These are phyloP conservation scores for Dicroscelio sp. DNA, from an alignment of 2,888 invertebrate genomes.

Conservation along the genomic window DNA sequence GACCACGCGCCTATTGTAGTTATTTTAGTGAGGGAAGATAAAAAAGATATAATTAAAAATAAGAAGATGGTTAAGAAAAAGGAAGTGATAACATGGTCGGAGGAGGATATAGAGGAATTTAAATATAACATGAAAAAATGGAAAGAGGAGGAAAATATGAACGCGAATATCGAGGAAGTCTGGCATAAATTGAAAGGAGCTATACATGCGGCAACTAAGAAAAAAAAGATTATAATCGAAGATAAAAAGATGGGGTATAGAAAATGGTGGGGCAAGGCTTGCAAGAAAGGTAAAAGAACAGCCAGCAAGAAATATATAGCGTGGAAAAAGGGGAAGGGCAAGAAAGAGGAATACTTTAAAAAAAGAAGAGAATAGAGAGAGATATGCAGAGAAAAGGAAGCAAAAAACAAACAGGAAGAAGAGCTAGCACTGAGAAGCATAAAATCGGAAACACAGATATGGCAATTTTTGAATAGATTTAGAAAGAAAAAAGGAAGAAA, in stretches of 20 bases:
- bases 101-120: neutral
- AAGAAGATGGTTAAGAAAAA: neutral
- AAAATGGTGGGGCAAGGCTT: neutral
- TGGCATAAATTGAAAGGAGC: neutral
- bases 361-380: neutral
- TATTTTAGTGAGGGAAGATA: neutral
- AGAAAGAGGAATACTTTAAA: neutral
- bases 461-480: neutral
- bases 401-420: too few species aligned
- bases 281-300: neutral
- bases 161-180: neutral
- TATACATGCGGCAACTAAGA: too few species aligned
- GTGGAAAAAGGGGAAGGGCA: neutral
- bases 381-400: neutral
- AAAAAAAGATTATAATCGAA: too few species aligned
- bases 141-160: neutral
- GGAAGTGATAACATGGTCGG: too few species aligned
- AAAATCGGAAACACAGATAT: neutral
- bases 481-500: too few species aligned
- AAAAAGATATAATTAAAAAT: neutral
- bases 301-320: neutral
- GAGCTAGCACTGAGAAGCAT: neutral
- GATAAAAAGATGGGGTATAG: too few species aligned
- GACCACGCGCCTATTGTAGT: neutral
- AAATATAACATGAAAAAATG: neutral